These are phyloP conservation scores for Drosophila eugracilis DNA, from an alignment of 1,140 invertebrate species.

Conservation along the genomic window DNA sequence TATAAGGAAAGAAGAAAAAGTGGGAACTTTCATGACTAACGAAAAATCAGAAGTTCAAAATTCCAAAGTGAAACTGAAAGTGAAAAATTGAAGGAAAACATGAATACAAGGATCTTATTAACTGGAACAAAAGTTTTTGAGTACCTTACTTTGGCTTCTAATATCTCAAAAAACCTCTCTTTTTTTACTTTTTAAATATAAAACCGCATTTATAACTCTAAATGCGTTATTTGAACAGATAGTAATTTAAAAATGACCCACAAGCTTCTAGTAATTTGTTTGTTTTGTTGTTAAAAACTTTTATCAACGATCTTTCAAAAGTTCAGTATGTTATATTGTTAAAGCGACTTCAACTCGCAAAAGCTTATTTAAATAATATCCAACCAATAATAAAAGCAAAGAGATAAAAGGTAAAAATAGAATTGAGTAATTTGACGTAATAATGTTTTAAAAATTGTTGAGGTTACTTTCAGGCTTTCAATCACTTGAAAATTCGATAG, in stretches of 20 bases:
- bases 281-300: conserved; percentile 14
- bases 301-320: conserved; percentile 14
- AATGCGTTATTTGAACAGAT: background rate
- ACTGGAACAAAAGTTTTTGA: too few relatives aligned
- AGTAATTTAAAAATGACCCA: background rate
- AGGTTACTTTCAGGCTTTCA: conserved; percentile 18
- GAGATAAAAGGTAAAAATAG: conserved; percentile 4
- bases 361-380: conserved; percentile 28
- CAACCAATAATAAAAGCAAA: conserved; percentile 10
- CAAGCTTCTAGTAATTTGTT: background rate
- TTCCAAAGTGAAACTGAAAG: too few relatives aligned
- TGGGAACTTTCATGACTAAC: conserved; percentile 15
- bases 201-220: too few relatives aligned
- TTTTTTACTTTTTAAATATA: too few relatives aligned
- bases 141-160: too few relatives aligned
- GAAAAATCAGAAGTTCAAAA: background rate
- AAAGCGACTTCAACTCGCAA: conserved; percentile 8
- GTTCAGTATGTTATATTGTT: conserved; percentile 10
- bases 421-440: conserved; percentile 35
- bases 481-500: conserved; percentile 37
- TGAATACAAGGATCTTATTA: too few relatives aligned
- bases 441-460: conserved; percentile 44
- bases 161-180: too few relatives aligned
- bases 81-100: background rate
- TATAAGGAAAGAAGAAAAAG: background rate